Conservation (phyloP, 2,888 invertebrate genomes). For the Nomada flava region DNA sequence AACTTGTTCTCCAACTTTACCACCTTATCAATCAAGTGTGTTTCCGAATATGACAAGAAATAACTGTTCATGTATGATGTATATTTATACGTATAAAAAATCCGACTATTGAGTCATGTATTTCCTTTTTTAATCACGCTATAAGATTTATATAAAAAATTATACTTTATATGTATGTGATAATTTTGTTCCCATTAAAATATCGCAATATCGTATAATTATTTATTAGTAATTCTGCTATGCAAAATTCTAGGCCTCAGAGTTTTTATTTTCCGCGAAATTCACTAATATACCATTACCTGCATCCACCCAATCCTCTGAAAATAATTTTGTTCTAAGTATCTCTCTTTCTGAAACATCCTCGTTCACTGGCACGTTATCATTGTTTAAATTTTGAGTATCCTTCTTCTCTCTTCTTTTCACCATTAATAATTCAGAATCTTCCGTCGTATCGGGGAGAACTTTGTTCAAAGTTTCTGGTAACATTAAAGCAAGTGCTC, state of each 20-base stretch:
- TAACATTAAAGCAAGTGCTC: conserved; percentile 69
- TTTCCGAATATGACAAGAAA: too few species aligned
- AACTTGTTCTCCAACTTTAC: background rate
- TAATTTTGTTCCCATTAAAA: background rate
- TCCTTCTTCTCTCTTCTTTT: conserved; percentile 27
- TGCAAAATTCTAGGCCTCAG: conserved; percentile 24
- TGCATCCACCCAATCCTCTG: conserved; percentile 81
- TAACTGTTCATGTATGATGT: too few species aligned
- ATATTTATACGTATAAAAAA: too few species aligned
- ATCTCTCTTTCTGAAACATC: conserved; percentile 70
- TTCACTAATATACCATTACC: conserved; percentile 81
- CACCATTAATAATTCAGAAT: conserved; percentile 57
- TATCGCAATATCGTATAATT: conserved; percentile 1
- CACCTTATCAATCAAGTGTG: too few species aligned
- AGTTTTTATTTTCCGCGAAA: conserved; percentile 76
- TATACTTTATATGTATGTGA: too few species aligned
- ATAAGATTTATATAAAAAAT: too few species aligned
- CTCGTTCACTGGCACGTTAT: conserved; percentile 52
- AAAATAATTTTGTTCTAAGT: conserved; percentile 78
- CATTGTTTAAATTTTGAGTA: conserved; percentile 47
- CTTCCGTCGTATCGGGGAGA: conserved; percentile 75
- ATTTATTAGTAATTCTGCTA: background rate
- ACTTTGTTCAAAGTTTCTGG: conserved; percentile 75
- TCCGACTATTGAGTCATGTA: too few species aligned
- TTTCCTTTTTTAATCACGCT: too few species aligned